Percentiles rank a stretch among this genome's conserved stretches.
Evolutionary conservation across 2,797 vertebrate species (phyloP).

Genomic region (Poliocrania exsul): DNA sequence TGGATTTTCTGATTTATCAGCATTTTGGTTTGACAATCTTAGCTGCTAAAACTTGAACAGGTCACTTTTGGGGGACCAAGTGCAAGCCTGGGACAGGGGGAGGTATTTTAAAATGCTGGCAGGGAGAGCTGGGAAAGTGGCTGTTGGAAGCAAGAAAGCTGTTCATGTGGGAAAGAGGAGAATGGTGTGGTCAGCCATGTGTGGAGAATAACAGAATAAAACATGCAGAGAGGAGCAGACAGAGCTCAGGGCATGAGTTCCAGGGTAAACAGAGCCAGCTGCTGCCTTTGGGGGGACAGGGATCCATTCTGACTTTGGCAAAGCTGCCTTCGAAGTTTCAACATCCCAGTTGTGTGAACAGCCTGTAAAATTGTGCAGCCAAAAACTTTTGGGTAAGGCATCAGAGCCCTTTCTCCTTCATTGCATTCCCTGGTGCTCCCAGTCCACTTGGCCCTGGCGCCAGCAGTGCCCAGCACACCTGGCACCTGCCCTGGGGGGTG

Average conservation of each 20-base stretch:
- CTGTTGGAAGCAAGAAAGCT: not conserved
- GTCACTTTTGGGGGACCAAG: not conserved
- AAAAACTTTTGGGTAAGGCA: not conserved
- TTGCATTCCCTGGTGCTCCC: not conserved
- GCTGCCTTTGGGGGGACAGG: not conserved
- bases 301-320: not conserved
- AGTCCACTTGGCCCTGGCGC: not conserved
- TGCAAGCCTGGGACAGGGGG: not conserved
- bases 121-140: not conserved
- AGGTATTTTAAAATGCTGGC: not conserved
- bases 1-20: not conserved
- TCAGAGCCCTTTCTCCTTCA: not conserved
- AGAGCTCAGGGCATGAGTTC: not conserved
- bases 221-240: not conserved
- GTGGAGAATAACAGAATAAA: not conserved
- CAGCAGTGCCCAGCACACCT: not conserved
- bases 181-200: not conserved
- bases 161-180: not conserved
- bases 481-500: not conserved
- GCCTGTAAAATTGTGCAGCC: rapidly evolving
- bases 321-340: not conserved
- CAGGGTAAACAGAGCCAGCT: not conserved
- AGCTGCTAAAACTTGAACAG: not conserved
- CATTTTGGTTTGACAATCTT: not conserved
- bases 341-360: not conserved